phyloP scores from a whole-genome alignment of 1,140 invertebrate species.

The Lanistes nyassanus region DNA sequence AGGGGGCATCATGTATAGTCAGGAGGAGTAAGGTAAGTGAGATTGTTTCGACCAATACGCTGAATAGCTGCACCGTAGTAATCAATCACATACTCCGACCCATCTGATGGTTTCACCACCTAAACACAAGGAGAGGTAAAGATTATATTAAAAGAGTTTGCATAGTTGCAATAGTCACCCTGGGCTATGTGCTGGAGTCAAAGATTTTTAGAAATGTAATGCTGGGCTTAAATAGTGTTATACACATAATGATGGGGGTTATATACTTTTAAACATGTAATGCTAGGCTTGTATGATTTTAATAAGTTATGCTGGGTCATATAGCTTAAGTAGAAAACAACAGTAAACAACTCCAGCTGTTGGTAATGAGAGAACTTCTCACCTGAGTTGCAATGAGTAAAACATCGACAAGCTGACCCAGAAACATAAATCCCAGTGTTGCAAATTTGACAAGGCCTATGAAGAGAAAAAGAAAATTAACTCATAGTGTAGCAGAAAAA shows the following conservation, averaged over 20 bases:
- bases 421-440: conserved; percentile 94
- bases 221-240: no score
- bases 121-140: conserved; percentile 32
- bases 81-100: conserved; percentile 93
- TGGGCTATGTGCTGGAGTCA: no score
- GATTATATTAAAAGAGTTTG: no score
- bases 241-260: no score
- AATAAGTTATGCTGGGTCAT: background rate
- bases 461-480: conserved; percentile 25
- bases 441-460: conserved; percentile 90
- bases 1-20: conserved; percentile 9
- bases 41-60: conserved; percentile 84
- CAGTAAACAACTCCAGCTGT: background rate
- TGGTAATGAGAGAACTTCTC: conserved; percentile 8
- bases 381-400: conserved; percentile 91
- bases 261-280: background rate
- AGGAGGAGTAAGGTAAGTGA: conserved; percentile 46
- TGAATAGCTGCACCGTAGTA: conserved; percentile 87
- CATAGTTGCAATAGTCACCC: no score
- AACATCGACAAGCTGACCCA: conserved; percentile 94
- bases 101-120: conserved; percentile 93
- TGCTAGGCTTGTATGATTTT: background rate
- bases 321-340: no score
- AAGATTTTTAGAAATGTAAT: no score
- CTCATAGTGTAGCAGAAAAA: background rate